phyloP scores from a whole-genome alignment of 2,888 invertebrate species.

The Ctena decussata region DNA sequence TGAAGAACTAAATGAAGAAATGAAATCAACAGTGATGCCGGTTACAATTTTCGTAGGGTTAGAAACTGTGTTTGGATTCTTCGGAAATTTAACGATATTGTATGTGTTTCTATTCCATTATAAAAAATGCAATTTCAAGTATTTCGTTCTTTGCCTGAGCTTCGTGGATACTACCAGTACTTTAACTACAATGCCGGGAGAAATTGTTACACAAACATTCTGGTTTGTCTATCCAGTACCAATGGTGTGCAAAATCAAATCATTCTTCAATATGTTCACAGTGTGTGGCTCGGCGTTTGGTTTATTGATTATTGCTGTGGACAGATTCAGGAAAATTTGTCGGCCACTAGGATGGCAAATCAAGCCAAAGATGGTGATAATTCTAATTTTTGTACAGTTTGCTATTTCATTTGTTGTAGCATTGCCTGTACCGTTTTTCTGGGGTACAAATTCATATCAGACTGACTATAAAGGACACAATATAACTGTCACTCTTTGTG shows the following conservation, averaged over 20 bases:
- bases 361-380: conserved; percentile 9
- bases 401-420: conserved; percentile 32
- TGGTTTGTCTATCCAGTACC: conserved; percentile 54
- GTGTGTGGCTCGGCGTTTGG: conserved; percentile 67
- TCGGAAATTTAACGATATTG: conserved; percentile 52
- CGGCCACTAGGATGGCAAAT: conserved; percentile 66
- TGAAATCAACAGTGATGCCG: conserved; percentile 32
- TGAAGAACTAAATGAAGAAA: conserved; percentile 38
- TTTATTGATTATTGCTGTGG: conserved; percentile 72
- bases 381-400: conserved; percentile 30
- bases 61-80: conserved; percentile 49
- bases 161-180: conserved; percentile 47
- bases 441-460: conserved; percentile 45
- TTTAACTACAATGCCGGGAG: conserved; percentile 57
- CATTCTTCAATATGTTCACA: conserved; percentile 64
- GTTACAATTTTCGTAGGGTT: conserved; percentile 49
- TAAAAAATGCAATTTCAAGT: conserved; percentile 51
- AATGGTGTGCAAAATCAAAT: conserved; percentile 53
- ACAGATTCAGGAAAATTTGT: conserved; percentile 76
- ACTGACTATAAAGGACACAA: conserved; percentile 7
- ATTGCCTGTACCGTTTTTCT: conserved; percentile 43
- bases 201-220: conserved; percentile 48
- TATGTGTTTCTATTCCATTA: conserved; percentile 53
- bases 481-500: conserved; percentile 48
- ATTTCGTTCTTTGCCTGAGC: conserved; percentile 57